Evolutionary conservation across 1,140 invertebrate species (phyloP).

Genomic region (Cardiocondyla obscurior): DNA sequence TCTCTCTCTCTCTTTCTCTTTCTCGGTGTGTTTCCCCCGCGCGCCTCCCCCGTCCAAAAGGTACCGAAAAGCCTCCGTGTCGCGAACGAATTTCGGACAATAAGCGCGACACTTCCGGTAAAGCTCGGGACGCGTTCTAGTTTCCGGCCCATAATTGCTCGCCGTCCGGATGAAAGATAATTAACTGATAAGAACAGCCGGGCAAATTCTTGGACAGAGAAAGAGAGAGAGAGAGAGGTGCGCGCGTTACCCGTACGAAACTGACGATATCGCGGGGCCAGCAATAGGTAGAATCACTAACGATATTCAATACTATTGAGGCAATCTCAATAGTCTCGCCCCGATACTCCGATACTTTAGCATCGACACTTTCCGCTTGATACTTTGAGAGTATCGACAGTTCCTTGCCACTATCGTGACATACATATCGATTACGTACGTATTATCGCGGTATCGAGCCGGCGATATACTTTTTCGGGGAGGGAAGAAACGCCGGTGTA

Average conservation of each 20-base stretch:
- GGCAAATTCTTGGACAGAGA: conserved; percentile 59
- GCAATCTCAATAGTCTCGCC: conserved; percentile 34
- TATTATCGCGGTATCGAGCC: background rate
- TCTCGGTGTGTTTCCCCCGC: background rate
- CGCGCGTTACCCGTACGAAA: conserved; percentile 44
- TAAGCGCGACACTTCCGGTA: conserved; percentile 74
- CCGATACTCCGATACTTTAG: conserved; percentile 42
- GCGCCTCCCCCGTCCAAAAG: conserved; percentile 16
- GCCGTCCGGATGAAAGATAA: conserved; percentile 74
- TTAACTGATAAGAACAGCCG: conserved; percentile 72
- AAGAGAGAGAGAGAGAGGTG: too few relatives aligned
- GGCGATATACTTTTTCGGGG: background rate
- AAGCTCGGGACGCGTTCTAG: conserved; percentile 68
- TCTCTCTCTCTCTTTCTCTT: background rate
- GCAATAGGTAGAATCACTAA: conserved; percentile 62
- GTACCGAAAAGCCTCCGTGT: conserved; percentile 21
- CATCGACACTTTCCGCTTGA: conserved; percentile 47
- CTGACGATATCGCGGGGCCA: conserved; percentile 61
- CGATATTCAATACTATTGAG: conserved; percentile 40
- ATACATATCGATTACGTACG: conserved; percentile 14
- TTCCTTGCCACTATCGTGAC: conserved; percentile 36
- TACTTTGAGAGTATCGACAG: conserved; percentile 43
- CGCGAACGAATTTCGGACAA: conserved; percentile 61
- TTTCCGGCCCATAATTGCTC: conserved; percentile 76
- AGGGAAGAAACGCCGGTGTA: background rate